Evolutionary conservation across 2,888 invertebrate genomes (phyloP).

Genomic region (Cordilura impudica): DNA sequence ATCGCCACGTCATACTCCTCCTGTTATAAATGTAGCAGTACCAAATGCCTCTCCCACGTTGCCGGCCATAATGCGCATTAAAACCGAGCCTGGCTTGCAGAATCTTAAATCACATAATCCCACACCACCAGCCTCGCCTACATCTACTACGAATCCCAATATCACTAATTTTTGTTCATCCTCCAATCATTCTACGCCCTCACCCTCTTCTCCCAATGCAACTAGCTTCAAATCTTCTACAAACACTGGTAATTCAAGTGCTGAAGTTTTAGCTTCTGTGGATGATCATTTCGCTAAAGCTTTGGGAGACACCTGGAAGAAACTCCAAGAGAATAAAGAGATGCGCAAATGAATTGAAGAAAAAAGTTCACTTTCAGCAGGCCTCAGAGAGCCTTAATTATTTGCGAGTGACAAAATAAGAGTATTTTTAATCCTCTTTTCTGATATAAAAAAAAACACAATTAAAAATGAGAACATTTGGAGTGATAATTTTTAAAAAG

Average conservation of each 20-base stretch:
- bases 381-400: not conserved
- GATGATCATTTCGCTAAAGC: conserved; percentile 96
- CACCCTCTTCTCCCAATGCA: conserved; percentile 68
- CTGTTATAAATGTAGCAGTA: conserved; percentile 16
- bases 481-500: conserved; percentile 40
- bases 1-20: conserved; percentile 42
- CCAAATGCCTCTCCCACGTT: conserved; percentile 61
- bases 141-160: conserved; percentile 60
- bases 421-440: not conserved
- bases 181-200: conserved; percentile 70
- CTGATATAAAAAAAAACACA: not conserved
- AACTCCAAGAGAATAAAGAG: conserved; percentile 82
- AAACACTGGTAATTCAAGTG: conserved; percentile 60
- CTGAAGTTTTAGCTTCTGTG: conserved; percentile 80
- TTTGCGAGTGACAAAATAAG: not conserved
- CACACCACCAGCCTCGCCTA: conserved; percentile 70
- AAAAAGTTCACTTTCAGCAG: not conserved
- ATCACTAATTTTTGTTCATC: conserved; percentile 68
- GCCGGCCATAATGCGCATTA: conserved; percentile 72
- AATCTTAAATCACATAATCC: conserved; percentile 56
- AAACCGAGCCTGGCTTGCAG: conserved; percentile 72
- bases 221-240: conserved; percentile 39
- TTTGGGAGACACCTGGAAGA: conserved; percentile 89
- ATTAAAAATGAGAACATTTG: conserved; percentile 6
- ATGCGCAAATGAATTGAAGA: conserved; percentile 65